Evolutionary conservation across 2,113 vertebrate species (phyloP), one percentile per base, ranked within the genome.

Genomic region (Myotis lucifugus): DNA sequence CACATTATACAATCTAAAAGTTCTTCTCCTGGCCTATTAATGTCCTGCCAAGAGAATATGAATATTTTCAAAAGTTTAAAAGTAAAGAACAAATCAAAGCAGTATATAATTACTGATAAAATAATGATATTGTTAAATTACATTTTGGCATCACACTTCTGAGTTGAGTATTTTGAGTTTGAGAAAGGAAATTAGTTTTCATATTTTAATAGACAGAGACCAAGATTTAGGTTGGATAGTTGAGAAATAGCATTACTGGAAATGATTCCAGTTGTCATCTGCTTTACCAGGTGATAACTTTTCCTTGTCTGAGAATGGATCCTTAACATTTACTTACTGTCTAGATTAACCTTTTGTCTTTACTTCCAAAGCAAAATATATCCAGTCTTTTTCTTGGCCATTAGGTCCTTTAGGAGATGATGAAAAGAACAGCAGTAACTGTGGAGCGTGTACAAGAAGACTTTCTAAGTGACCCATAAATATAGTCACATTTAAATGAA

Each of bases 61-160:
- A 88, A 48, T 94, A 93, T 88, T 88, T 92, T 46, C 70, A 91
- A 34, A 90, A 93, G 15, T 34, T 93, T 56, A 93, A 96, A 97
- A 54, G 93, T 88, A 82, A 90, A 84, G 77, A 46, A 77, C 2
- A 76, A 92, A 82, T 95, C 10, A 64, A 52, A 88, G 14, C 12
- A 52, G 9, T 5, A 42, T 76, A 70, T 37, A 54, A 54, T 93
- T 34, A 6, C 18, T 37, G 25, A 70, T 61, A 50, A 93, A 88
- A 87, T 87, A 79, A n/a, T 77, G 2, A 61, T 29, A 90, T 37
- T 52, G 15, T 1, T 29, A 95, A 77, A 84, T 78, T 72, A 64
- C 2, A 74, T 70, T 69, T 69, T 90, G 23, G 4, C 5, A 56
- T 76, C n/a, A 88, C 11, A 84, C 3, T 94, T 93, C 17, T 37